A percentile compares a stretch with the other conserved stretches of the same genome.
Conservation (phyloP, 2,888 invertebrate species). For the Oligia fasciuncula region DNA sequence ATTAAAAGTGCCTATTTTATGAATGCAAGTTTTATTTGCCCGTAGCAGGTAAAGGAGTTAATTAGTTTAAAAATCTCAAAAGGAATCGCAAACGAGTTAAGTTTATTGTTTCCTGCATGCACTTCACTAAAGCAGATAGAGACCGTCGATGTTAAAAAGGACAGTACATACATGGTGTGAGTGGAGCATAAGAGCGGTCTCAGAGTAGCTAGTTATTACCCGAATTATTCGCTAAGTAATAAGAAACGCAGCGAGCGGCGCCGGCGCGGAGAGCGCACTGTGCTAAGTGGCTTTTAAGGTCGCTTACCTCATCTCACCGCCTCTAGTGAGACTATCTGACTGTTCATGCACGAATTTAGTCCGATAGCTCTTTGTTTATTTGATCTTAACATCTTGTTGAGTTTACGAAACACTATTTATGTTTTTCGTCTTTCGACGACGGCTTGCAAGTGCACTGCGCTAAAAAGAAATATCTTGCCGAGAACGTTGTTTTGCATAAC, state of each 20-base stretch:
- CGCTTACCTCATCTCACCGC: constrained; percentile 87
- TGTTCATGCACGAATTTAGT: constrained; percentile 81
- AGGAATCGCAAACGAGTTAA: background rate
- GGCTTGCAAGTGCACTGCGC: constrained; percentile 29
- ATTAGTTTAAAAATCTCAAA: constrained; percentile 20
- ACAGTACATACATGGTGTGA: constrained; percentile 33
- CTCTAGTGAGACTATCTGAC: constrained; percentile 76
- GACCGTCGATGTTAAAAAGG: constrained; percentile 38
- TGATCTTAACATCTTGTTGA: constrained; percentile 66
- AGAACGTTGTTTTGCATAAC: constrained; percentile 39
- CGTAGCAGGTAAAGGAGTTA: constrained; percentile 34
- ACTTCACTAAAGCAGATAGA: constrained; percentile 6
- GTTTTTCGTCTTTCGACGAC: constrained; percentile 33
- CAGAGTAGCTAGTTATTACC: constrained; percentile 73
- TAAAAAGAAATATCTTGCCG: constrained; percentile 28
- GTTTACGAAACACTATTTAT: constrained; percentile 44
- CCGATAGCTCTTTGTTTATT: constrained; percentile 77
- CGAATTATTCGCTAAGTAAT: constrained; percentile 84
- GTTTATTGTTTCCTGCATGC: constrained; percentile 16
- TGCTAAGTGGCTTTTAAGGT: constrained; percentile 89
- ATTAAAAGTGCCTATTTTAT: constrained; percentile 34
- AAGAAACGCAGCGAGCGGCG: constrained; percentile 82
- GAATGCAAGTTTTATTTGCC: constrained; percentile 41
- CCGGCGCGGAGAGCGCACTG: constrained; percentile 77
- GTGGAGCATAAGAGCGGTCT: constrained; percentile 49